Conservation (phyloP, 2,888 invertebrate species). For the Ganaspis brasiliensis region DNA sequence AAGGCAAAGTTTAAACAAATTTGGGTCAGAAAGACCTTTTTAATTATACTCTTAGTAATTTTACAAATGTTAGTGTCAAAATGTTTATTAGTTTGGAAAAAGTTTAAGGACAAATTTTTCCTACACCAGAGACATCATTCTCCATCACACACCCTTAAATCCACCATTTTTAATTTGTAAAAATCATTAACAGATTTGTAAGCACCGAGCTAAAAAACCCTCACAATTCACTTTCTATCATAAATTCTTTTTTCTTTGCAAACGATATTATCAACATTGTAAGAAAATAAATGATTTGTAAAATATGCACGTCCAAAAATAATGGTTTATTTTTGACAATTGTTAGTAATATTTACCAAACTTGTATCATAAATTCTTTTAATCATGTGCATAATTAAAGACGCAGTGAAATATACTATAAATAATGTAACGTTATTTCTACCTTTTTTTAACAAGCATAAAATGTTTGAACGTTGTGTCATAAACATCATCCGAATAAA, state of each 20-base stretch:
- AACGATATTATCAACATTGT: not conserved
- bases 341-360: conserved; percentile 12
- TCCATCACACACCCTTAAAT: no score
- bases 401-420: not conserved
- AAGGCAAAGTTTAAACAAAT: no score
- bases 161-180: no score
- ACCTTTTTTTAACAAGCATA: not conserved
- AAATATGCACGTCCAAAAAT: not conserved
- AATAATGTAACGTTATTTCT: conserved; percentile 12
- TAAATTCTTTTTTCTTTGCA: not conserved
- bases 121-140: no score
- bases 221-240: no score
- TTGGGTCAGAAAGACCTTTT: no score
- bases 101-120: no score
- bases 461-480: conserved; percentile 30
- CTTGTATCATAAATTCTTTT: conserved; percentile 1
- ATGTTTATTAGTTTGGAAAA: no score
- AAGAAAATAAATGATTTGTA: not conserved
- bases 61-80: no score
- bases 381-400: not conserved
- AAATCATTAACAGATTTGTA: no score
- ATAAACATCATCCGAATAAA: conserved; percentile 36
- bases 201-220: no score
- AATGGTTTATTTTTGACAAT: not conserved
- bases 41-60: no score